Conservation (phyloP, 2,113 vertebrate species). For the Tenrec ecaudatus region DNA sequence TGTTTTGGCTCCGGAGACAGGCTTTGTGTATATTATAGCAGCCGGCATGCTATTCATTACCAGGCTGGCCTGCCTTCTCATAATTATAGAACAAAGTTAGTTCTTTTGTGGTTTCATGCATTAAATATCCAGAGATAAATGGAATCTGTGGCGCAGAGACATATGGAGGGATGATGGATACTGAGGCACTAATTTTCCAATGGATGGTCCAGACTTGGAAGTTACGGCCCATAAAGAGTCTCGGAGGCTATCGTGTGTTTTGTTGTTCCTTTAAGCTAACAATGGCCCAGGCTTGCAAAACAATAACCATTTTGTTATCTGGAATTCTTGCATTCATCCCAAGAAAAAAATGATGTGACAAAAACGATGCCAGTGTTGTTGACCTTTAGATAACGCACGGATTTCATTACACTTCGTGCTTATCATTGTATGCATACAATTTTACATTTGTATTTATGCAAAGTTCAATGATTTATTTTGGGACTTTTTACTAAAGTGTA, state of each 20-base stretch:
- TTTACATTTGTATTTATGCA: background rate
- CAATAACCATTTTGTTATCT: background rate
- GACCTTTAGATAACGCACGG: background rate
- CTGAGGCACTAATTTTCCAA: background rate
- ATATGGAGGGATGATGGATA: background rate
- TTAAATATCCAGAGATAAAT: slow-evolving; percentile 31
- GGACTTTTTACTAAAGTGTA: background rate
- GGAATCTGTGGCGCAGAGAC: background rate
- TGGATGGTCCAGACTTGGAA: background rate
- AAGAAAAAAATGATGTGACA: background rate
- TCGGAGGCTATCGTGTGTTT: background rate
- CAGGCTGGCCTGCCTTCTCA: background rate
- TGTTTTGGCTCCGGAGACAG: background rate
- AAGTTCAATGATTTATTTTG: slow-evolving; percentile 15
- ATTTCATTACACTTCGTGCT: background rate
- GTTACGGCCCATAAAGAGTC: background rate
- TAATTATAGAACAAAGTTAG: slow-evolving; percentile 1
- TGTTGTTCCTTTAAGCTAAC: background rate
- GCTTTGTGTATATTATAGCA: background rate
- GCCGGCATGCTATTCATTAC: slow-evolving; percentile 3
- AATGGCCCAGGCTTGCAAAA: background rate
- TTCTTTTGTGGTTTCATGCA: background rate
- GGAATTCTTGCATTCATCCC: background rate
- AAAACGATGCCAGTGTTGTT: background rate
- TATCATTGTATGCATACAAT: background rate